Evolutionary conservation across 2,797 vertebrate species (phyloP), one percentile per base, ranked within the genome.

Genomic region (Adelosebastes latens): DNA sequence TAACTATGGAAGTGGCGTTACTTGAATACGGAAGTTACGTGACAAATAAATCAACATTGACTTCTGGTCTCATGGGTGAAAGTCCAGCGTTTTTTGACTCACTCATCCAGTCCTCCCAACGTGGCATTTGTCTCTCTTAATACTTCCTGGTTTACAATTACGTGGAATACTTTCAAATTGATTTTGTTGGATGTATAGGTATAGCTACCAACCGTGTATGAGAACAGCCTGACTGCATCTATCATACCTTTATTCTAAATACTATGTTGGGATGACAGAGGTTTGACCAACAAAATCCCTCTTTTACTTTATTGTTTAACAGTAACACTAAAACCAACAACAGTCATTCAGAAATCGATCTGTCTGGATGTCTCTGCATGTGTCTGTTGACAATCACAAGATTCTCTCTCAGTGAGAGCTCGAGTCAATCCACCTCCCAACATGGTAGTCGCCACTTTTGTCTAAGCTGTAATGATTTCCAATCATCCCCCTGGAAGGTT

Each of bases 91-190:
- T 2, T 0, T 53, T 53, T n/a, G 49, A 52, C 20, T 52, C 49
- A 52, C 9, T n/a, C 20, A 52, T 52, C 16, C 42, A 46, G 16
- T 46, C 49, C 6, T 2, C 49, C 46, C 1, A 18, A n/a, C 8
- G 8, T 4, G 18, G 0, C 0, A 20, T 49, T 49, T 20, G 46
- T 49, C 13, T 0, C 39, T 42, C 20, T 53, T n/a, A 49, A 49
- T 49, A 49, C 20, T 53, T 2, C 20, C 49, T 53, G 49, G 20
- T 53, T 53, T n/a, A n/a, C 8, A 16, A 53, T 53, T 53, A n/a
- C 49, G 1, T 53, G 49, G 49, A 53, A n/a, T n/a, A 22, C 20
- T 22, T 53, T 10, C 49, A 53, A 53, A n/a, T n/a, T 53, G 49
- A 53, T 53, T 53, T 52, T 3, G 49, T 52, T n/a, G 20, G 20